Conservation (phyloP, 2,888 invertebrate genomes). For the Eucera pruinosa region DNA sequence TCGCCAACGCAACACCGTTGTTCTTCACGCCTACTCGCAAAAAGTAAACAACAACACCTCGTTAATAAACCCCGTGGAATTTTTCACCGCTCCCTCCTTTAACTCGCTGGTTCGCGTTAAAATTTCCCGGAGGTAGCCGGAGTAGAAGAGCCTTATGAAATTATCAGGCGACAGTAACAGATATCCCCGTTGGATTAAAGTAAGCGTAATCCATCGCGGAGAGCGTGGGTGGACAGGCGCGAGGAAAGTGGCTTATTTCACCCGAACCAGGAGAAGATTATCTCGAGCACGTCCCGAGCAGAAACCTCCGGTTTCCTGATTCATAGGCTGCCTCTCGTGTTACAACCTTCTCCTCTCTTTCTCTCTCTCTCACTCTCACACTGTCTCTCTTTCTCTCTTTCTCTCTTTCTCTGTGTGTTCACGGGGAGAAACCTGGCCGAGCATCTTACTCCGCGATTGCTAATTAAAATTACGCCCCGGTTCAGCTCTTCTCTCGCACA, state of each 20-base stretch:
- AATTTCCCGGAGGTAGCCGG: conserved; percentile 7
- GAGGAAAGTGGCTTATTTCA: conserved; percentile 53
- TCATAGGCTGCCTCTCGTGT: conserved; percentile 58
- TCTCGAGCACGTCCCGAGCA: conserved; percentile 42
- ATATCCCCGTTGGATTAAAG: conserved; percentile 43
- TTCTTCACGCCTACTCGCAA: no score
- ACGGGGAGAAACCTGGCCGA: neutral
- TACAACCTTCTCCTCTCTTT: conserved; percentile 35
- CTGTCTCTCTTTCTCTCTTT: no score
- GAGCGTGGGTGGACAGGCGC: conserved; percentile 48
- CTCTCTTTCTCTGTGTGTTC: no score
- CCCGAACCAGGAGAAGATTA: conserved; percentile 45
- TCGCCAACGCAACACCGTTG: no score
- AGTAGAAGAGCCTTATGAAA: conserved; percentile 32
- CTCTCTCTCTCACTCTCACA: no score
- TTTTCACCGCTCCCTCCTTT: conserved; percentile 1
- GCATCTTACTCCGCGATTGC: conserved; percentile 32
- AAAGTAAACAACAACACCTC: no score
- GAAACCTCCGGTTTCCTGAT: conserved; percentile 62
- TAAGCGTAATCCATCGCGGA: conserved; percentile 38
- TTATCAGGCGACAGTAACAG: conserved; percentile 38
- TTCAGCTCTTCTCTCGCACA: no score
- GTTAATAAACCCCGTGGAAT: neutral
- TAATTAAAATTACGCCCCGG: conserved; percentile 62
- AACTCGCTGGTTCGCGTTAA: neutral